Percentiles rank a stretch among this genome's conserved stretches.
Evolutionary conservation across 2,113 vertebrate species (phyloP).

Genomic region (Cranoglanis bouderius): DNA sequence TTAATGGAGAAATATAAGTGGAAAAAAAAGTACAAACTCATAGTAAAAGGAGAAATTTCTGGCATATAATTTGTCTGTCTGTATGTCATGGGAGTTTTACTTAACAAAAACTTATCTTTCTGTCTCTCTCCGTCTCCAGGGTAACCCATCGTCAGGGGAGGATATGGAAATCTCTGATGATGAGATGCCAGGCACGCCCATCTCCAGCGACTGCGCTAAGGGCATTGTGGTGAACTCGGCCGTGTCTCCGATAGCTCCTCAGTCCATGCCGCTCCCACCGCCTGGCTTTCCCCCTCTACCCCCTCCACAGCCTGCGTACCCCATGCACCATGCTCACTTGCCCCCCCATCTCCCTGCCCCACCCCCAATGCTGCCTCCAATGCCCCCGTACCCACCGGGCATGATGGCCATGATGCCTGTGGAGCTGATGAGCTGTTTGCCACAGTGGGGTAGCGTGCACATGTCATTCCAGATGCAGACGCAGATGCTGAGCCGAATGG

Average conservation of each 20-base stretch:
- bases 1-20: not conserved
- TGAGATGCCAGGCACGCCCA: constrained; percentile 87
- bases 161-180: constrained; percentile 99
- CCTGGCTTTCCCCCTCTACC: constrained; percentile 83
- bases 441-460: constrained; percentile 91
- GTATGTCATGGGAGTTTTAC: not conserved
- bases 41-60: not conserved
- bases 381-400: constrained; percentile 80
- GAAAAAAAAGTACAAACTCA: not conserved
- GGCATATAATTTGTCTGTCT: not conserved
- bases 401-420: constrained; percentile 91
- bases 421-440: constrained; percentile 88
- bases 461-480: constrained; percentile 99
- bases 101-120: not conserved
- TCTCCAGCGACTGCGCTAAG: constrained; percentile 85
- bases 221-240: constrained; percentile 90
- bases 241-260: constrained; percentile 75
- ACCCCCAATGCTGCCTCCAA: constrained; percentile 80
- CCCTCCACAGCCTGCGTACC: constrained; percentile 75
- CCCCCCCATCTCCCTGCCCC: constrained; percentile 68
- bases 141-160: constrained; percentile 91
- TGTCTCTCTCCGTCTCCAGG: constrained; percentile 66
- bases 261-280: constrained; percentile 79
- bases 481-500: constrained; percentile 96
- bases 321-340: constrained; percentile 70